Base-by-base conservation (phyloP, 2,113 vertebrate genomes). In the Bungarus multicinctus region DNA sequence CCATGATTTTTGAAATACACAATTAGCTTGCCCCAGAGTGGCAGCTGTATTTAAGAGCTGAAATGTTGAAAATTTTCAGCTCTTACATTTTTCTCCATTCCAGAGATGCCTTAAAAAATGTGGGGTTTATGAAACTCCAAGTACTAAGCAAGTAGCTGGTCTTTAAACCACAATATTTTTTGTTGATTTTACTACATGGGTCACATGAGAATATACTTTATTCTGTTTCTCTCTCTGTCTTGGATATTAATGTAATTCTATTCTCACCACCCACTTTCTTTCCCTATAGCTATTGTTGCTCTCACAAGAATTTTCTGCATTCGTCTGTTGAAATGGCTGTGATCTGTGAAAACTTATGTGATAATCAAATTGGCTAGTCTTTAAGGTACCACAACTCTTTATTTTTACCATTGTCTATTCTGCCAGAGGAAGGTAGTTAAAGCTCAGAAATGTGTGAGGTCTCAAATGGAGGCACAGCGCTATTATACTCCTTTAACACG, bases 401-500 rank as follows among this genome's bases (percentile, higher is more conserved):
- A 64, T 43, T 90, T 90, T 90, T 90, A n/a, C 54, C 3, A 50
- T 54, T 85, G 88, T 47, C 27, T 25, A 11, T 53, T 69, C 57
- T 88, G 25, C 16, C 39, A 81, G 9, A 92, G 87, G 30, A 57
- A 89, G 50, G 74, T 87, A 25, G 43, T 85, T 50, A 92, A 89
- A 85, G 74, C 69, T 27, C 88, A 92, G 53, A 89, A 52, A 92
- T 93, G 92, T 93, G 74, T 93, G 88, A 25, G 89, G 55, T 60
- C 89, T 57, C 89, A 25, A 90, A 58, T 85, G 16, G 91, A 88
- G 47, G 87, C 50, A 43, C 12, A 74, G 3, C 34, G 45, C 43
- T 53, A 27, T 74, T 85, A 57, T 85, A 27, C 30, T 43, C 50
- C 27, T 92, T 92, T 92, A n/a, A 85, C n/a, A 14, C 39, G 12